Conservation (phyloP, 2,113 vertebrate genomes). For the Isurus oxyrinchus region DNA sequence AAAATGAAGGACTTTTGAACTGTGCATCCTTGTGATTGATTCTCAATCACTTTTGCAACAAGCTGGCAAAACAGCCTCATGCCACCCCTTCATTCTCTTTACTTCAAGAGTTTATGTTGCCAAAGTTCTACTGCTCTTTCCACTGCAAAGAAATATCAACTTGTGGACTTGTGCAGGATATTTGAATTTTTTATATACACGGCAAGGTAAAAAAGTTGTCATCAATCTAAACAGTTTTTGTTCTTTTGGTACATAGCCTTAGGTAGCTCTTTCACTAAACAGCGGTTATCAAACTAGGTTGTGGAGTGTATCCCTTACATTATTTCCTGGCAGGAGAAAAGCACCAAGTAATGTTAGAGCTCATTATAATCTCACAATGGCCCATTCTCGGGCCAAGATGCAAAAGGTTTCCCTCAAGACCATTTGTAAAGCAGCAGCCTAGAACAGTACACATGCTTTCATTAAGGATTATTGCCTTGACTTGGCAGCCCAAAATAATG, state of each 20-base stretch:
- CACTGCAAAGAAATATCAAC: background rate
- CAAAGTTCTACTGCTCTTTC: background rate
- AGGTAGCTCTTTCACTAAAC: background rate
- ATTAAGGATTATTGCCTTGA: background rate
- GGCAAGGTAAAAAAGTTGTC: background rate
- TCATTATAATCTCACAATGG: background rate
- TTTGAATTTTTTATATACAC: background rate
- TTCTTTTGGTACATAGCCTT: background rate
- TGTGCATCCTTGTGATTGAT: background rate
- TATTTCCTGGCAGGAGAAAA: background rate
- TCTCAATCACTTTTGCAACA: background rate
- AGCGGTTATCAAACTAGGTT: background rate
- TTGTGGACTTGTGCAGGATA: background rate
- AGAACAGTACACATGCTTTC: background rate
- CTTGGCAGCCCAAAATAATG: background rate
- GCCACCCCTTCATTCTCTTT: background rate
- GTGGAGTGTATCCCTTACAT: background rate
- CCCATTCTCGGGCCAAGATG: background rate
- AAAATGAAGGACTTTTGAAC: background rate
- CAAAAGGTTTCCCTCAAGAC: background rate
- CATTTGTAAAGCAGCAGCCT: background rate
- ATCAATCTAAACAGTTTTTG: background rate
- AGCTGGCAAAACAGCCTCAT: background rate
- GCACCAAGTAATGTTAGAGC: conserved; percentile 1
- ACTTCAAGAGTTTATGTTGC: background rate